Evolutionary conservation across 2,113 vertebrate genomes (phyloP).

Genomic region (Pleuronectes platessa): DNA sequence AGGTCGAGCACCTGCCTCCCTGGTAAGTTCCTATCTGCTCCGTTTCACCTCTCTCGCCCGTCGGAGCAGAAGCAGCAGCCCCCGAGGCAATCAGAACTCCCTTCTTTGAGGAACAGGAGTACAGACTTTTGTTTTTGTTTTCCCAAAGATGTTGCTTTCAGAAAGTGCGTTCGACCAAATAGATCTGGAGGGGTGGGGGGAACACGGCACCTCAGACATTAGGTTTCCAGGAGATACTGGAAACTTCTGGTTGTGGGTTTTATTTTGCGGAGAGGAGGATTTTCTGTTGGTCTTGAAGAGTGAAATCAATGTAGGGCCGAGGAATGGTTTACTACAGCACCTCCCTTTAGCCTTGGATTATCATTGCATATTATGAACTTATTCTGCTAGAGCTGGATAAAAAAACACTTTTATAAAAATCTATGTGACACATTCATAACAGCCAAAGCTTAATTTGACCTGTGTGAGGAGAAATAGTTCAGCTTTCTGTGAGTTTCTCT

Average conservation of each 20-base stretch:
- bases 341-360: neutral
- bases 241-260: constrained; percentile 1
- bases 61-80: constrained; percentile 6
- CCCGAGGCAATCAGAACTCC: constrained; percentile 18
- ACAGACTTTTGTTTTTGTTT: constrained; percentile 25
- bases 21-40: constrained; percentile 19
- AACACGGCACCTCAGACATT: neutral
- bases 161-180: constrained; percentile 17
- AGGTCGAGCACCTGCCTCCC: constrained; percentile 1
- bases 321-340: neutral
- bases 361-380: no score
- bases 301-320: neutral
- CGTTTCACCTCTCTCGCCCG: constrained; percentile 17
- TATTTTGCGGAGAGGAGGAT: neutral
- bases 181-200: neutral
- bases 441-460: no score
- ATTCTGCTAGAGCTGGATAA: no score
- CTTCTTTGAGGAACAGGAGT: constrained; percentile 13
- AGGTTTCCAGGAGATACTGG: neutral
- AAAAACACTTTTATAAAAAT: no score
- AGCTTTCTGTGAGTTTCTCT: no score
- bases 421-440: no score
- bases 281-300: neutral
- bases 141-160: constrained; percentile 28
- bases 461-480: no score